Conservation (phyloP, 92 coral and sea anemone species). For the Palythoa grandiflora region DNA sequence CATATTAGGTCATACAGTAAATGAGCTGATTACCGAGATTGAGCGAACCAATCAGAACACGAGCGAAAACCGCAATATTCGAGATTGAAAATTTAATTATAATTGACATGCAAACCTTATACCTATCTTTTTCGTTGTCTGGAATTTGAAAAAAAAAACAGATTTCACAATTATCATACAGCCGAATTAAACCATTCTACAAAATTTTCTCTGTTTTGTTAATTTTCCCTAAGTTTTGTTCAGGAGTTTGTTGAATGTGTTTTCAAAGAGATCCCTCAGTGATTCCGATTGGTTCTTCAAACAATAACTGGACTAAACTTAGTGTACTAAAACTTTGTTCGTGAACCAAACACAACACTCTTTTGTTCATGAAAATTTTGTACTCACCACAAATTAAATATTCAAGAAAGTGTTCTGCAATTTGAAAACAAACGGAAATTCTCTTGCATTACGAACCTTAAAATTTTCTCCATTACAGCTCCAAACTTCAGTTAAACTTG, state of each 20-base stretch:
- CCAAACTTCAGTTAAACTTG: background rate
- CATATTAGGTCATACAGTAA: no score
- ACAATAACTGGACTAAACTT: background rate
- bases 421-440: slow-evolving; percentile 4
- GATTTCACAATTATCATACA: no score
- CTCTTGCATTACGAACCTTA: background rate
- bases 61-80: no score
- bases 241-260: background rate
- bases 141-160: no score
- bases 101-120: no score
- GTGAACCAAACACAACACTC: background rate
- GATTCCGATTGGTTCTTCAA: background rate
- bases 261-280: background rate
- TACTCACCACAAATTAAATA: slow-evolving; percentile 14
- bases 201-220: no score
- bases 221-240: background rate
- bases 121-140: no score
- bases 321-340: no score
- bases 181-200: no score
- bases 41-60: no score
- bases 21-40: no score
- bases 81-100: no score
- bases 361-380: background rate
- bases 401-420: background rate
- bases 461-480: background rate